These are phyloP conservation scores for Pristiophorus japonicus DNA, from an alignment of 2,113 vertebrate genomes.

Conservation along the genomic window DNA sequence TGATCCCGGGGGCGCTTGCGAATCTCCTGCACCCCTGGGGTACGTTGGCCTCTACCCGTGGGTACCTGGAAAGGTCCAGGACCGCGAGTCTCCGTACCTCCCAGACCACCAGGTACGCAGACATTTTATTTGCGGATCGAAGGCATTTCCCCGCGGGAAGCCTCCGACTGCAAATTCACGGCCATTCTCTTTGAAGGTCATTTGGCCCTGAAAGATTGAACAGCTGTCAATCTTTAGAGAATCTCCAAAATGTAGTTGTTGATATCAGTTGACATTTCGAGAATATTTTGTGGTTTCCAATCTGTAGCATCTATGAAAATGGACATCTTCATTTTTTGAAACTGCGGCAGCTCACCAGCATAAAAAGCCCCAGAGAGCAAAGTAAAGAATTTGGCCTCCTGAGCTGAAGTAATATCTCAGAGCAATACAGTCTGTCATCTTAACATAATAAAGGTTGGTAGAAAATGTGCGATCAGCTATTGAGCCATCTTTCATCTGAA, in stretches of 20 bases:
- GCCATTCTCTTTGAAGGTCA: background rate
- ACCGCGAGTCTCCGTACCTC: too few species aligned
- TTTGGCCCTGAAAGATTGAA: background rate
- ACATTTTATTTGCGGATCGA: too few species aligned
- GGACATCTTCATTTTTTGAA: background rate
- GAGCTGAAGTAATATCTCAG: background rate
- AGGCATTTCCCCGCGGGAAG: too few species aligned
- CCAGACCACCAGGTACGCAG: too few species aligned
- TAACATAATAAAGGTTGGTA: background rate
- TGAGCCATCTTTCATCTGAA: slow-evolving; percentile 11
- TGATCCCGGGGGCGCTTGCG: too few species aligned
- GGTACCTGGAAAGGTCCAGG: too few species aligned
- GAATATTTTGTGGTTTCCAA: background rate
- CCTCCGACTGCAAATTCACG: too few species aligned
- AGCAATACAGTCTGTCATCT: background rate
- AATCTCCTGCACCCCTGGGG: too few species aligned
- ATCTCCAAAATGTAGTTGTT: background rate
- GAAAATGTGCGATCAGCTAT: background rate
- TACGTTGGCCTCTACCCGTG: too few species aligned
- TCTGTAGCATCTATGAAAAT: background rate
- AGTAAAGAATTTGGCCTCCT: background rate
- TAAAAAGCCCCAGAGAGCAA: background rate
- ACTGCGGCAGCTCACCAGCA: background rate
- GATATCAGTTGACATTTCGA: background rate
- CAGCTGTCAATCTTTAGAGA: background rate